phyloP scores from a whole-genome alignment of 2,888 invertebrate genomes.

The Idaea biselata region DNA sequence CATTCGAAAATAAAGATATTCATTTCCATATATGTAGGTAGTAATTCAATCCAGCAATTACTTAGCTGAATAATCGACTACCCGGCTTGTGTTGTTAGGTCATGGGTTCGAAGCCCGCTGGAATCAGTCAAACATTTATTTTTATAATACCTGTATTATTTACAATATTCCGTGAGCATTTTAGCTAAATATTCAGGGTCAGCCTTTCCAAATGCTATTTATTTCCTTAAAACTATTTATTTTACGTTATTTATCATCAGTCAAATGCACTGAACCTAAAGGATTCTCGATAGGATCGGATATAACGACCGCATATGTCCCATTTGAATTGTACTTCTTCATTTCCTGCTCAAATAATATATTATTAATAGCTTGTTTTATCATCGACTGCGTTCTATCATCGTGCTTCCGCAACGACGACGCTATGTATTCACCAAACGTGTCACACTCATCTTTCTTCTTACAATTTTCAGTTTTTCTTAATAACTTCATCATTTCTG shows the following conservation, averaged over 20 bases:
- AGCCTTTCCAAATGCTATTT: neutral
- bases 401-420: conserved; percentile 68
- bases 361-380: conserved; percentile 72
- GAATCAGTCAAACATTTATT: too few relatives aligned
- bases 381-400: conserved; percentile 66
- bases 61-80: too few relatives aligned
- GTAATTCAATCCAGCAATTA: too few relatives aligned
- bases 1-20: too few relatives aligned
- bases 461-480: conserved; percentile 45
- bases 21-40: too few relatives aligned
- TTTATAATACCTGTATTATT: too few relatives aligned
- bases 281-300: conserved; percentile 57
- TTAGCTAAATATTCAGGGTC: neutral
- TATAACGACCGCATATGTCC: conserved; percentile 45
- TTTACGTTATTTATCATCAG: neutral
- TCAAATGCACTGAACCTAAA: conserved; percentile 33
- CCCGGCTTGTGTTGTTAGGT: too few relatives aligned
- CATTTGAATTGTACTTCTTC: conserved; percentile 54
- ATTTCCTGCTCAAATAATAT: conserved; percentile 73
- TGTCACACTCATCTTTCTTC: conserved; percentile 70
- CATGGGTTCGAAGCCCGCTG: too few relatives aligned
- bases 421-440: conserved; percentile 71
- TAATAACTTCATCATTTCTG: conserved; percentile 46
- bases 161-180: too few relatives aligned
- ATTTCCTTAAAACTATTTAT: too few relatives aligned